These are phyloP conservation scores for Pammene fasciana DNA, from an alignment of 2,888 invertebrate genomes.

Conservation along the genomic window DNA sequence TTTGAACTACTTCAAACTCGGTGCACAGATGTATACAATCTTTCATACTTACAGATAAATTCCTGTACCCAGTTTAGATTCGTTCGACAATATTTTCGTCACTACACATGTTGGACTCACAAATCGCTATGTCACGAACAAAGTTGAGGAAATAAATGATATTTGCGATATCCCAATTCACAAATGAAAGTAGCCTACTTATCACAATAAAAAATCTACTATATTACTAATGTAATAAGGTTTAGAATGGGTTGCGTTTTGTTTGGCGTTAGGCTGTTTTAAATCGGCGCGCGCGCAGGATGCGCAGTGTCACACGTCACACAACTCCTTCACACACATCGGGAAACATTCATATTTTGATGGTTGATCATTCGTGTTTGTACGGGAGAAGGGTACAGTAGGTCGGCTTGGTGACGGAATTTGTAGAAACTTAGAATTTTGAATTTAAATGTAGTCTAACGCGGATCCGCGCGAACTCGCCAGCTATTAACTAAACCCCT, in stretches of 20 bases:
- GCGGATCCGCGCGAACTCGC: no score
- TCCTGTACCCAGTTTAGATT: constrained; percentile 11
- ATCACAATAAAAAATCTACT: background rate
- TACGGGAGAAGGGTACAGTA: constrained; percentile 11
- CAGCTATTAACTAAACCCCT: no score
- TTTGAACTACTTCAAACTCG: no score
- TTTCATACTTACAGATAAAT: background rate
- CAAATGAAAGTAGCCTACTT: background rate
- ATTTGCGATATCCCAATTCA: constrained; percentile 47
- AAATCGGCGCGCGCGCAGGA: constrained; percentile 59
- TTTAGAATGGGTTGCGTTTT: background rate
- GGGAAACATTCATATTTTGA: constrained; percentile 78
- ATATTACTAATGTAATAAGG: background rate
- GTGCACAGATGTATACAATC: background rate
- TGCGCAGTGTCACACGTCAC: constrained; percentile 72
- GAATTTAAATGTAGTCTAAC: no score
- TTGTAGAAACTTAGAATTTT: no score
- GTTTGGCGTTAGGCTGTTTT: background rate
- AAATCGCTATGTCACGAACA: constrained; percentile 35
- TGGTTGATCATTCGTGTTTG: constrained; percentile 46
- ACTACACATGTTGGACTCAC: constrained; percentile 27
- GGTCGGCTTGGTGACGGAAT: background rate
- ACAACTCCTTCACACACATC: constrained; percentile 78
- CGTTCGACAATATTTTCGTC: constrained; percentile 21
- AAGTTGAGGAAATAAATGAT: constrained; percentile 57